phyloP scores from a whole-genome alignment of 2,797 vertebrate genomes.

The Otolemur crassicaudatus region DNA sequence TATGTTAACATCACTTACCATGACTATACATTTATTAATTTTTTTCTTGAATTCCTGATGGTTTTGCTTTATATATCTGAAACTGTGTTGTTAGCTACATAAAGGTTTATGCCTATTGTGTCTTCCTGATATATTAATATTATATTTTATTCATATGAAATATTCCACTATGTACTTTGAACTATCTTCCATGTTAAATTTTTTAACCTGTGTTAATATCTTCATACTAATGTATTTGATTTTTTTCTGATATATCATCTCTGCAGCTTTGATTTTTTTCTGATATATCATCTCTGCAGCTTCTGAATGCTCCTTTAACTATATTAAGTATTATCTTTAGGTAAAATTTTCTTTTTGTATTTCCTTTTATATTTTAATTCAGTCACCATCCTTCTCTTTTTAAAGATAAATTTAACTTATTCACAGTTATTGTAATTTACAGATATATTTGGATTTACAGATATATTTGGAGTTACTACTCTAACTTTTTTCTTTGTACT shows the following conservation, averaged over 20 bases:
- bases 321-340: not conserved
- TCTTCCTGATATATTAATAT: not conserved
- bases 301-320: not conserved
- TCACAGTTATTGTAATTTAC: not conserved
- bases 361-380: not conserved
- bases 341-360: not conserved
- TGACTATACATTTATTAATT: not conserved
- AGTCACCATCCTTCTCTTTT: not conserved
- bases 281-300: not conserved
- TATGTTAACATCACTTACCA: not conserved
- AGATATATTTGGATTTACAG: not conserved
- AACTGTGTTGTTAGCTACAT: not conserved
- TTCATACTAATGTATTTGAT: not conserved
- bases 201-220: constrained; percentile 17
- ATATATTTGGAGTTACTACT: not conserved
- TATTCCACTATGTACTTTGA: not conserved
- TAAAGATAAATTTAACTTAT: not conserved
- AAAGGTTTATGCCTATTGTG: not conserved
- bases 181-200: not conserved
- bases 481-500: not conserved
- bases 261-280: not conserved
- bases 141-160: not conserved
- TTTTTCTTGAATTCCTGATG: not conserved
- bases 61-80: not conserved
- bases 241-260: not conserved